Conservation (phyloP, 2,888 invertebrate genomes). For the Strigamia crassipes region DNA sequence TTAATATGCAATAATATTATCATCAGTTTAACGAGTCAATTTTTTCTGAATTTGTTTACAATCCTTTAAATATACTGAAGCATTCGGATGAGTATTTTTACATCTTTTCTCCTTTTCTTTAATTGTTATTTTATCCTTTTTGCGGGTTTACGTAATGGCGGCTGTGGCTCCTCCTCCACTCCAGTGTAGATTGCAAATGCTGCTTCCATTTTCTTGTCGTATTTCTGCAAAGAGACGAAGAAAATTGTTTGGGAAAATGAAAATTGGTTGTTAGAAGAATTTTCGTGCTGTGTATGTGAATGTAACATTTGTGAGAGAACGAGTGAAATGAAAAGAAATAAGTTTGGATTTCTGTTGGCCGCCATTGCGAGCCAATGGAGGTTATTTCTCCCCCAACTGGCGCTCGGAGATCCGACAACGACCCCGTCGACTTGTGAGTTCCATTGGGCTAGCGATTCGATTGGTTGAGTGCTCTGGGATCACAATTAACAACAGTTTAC, state of each 20-base stretch:
- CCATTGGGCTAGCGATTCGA: conserved; percentile 14
- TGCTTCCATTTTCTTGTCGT: background rate
- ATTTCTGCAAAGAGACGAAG: conserved; percentile 19
- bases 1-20: background rate
- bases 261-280: background rate
- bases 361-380: conserved; percentile 36
- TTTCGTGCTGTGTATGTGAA: background rate
- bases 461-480: conserved; percentile 30
- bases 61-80: background rate
- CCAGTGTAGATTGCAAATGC: background rate
- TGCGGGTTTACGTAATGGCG: background rate
- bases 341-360: conserved; percentile 29
- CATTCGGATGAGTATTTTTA: background rate
- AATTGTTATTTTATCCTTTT: background rate
- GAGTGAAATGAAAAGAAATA: background rate
- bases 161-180: conserved; percentile 18
- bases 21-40: background rate
- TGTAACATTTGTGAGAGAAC: background rate
- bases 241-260: conserved; percentile 23
- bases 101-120: background rate
- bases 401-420: conserved; percentile 10
- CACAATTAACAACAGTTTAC: conserved; percentile 24
- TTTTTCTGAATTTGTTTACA: background rate
- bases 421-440: conserved; percentile 18
- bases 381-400: conserved; percentile 33